Evolutionary conservation across 2,888 invertebrate genomes (phyloP), one percentile per base, ranked within the genome.

Genomic region (Polyommatus icarus): DNA sequence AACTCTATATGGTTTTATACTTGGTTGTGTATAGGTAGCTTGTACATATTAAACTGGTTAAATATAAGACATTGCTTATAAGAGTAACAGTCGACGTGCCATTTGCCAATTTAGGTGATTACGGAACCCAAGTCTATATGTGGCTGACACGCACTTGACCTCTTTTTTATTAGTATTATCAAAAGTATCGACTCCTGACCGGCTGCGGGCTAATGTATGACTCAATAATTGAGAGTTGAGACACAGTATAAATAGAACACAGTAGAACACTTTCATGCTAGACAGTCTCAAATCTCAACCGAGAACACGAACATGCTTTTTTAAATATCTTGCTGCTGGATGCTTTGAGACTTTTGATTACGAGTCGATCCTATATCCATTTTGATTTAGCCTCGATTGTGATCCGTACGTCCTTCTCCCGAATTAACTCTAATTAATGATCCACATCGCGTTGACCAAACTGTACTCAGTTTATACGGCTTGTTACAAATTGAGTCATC

Each of bases 211-310:
- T 72, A 59, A 72, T 77, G 50, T n/a, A 61, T 77, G 77, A 77
- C 57, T 77, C 77, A 77, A 77, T 77, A 77, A 77, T 77, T 40
- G 12, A 46, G 73, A 67, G 73, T 77, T 40, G 12, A 46, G 73
- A 67, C 71, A 18, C 10, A 29, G 36, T 18, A 72, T 32, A 50
- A 46, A 54, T 50, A 54, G 1, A 4, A 54, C 3, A 54, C 54
- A 54, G 54, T 54, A 54, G 54, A 54, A 18, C 54, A 54, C 18
- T 12, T 54, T 18, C 5, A 54, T 54, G 4, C 18, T 18, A 18
- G 18, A 54, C 54, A 18, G 18, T 3, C 18, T 54, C 18, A 18
- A 18, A 4, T 3, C 18, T 54, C 18, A 18, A 18, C 18, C 18
- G 54, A 46, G 46, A 5, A 3, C 15, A 54, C 54, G 5, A 18